phyloP scores from a whole-genome alignment of 23 tunicate genomes.

The Corella eumyota region DNA sequence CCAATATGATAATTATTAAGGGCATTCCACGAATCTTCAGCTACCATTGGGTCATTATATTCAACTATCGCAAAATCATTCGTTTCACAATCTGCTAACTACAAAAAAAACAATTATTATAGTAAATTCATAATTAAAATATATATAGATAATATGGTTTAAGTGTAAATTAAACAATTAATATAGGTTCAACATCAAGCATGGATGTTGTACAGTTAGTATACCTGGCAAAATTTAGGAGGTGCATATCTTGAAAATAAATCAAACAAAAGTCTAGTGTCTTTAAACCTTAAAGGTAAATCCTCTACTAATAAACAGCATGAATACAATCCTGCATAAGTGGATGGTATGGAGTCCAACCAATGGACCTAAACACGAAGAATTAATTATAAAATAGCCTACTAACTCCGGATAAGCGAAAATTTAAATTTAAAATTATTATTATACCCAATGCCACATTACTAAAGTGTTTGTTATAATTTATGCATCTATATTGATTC shows the following conservation, averaged over 20 bases:
- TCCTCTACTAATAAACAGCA: conserved; percentile 58
- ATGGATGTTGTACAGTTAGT: neutral
- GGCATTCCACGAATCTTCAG: conserved; percentile 43
- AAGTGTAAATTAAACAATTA: neutral
- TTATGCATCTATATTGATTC: neutral
- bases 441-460: neutral
- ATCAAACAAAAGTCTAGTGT: conserved; percentile 1
- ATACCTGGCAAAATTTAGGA: conserved; percentile 77
- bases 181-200: neutral
- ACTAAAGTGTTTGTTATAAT: neutral
- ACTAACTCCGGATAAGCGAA: no score
- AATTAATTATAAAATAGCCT: neutral
- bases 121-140: neutral
- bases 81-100: conserved; percentile 40
- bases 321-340: conserved; percentile 63
- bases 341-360: conserved; percentile 72
- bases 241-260: conserved; percentile 34
- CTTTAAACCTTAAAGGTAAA: conserved; percentile 32
- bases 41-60: conserved; percentile 32
- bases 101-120: neutral
- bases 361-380: conserved; percentile 53
- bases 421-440: no score
- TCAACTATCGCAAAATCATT: conserved; percentile 69
- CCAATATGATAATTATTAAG: conserved; percentile 17
- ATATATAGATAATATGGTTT: neutral